Evolutionary conservation across 2,113 vertebrate genomes (phyloP), one percentile per base, ranked within the genome.

Genomic region (Apaloderma vittatum): DNA sequence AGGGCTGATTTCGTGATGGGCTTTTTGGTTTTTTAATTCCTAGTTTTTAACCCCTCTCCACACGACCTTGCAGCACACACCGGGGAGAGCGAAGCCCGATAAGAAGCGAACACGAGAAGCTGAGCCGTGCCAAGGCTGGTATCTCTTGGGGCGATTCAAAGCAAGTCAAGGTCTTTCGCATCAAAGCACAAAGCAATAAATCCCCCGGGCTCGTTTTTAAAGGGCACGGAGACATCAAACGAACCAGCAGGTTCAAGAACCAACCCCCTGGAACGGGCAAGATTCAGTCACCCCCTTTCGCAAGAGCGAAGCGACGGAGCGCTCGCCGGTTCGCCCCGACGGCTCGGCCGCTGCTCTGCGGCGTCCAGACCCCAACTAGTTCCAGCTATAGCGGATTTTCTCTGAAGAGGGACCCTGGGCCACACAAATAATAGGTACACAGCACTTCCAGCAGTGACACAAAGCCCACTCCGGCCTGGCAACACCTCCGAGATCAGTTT

Each of bases 121-220:
- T 66, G 78, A 76, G 91, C 62, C 2, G 1, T 21, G 88, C 82
- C 91, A 88, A 72, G 52, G 8, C 52, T 22, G 54, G 57, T 12
- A 61, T 79, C 66, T 90, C 93, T 34, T 12, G 37, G 79, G 93
- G 88, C 88, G 71, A 82, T 43, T 55, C 75, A 26, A n/a, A 51
- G 92, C 2, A 12, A 82, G 57, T 67, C 93, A 72, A 92, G 86
- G 96, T 67, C 78, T 88, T 46, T 49, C 1, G 7, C 88, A 87
- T 84, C 81, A 84, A 54, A 95, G 91, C 81, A 15, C 61, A 14
- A 84, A 51, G 70, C 74, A 68, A 46, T 87, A 80, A 90, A 90
- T 59, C 61, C 82, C 82, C 36, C 37, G 0, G 22, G 32, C 18
- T 95, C 3, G 11, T 34, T 82, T 74, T 48, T 57, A 71, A 77